A percentile compares a stretch with the other conserved stretches of the same genome.
These are phyloP conservation scores for Ispidina lecontei DNA, from an alignment of 2,797 vertebrate genomes.

Conservation along the genomic window DNA sequence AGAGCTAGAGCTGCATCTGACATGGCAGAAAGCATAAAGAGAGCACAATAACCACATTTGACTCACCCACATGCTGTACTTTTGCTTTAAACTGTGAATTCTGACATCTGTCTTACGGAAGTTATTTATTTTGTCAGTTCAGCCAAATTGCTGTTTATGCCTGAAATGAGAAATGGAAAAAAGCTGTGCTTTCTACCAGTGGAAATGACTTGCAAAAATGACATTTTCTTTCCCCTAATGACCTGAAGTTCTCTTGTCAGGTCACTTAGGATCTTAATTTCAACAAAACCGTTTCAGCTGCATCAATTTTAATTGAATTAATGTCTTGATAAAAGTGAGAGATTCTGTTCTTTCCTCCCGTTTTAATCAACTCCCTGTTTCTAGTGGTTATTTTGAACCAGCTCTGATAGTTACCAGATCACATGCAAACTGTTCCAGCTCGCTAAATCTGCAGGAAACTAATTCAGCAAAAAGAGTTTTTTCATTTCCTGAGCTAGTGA, in stretches of 20 bases:
- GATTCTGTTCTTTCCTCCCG: not conserved
- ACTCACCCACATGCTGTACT: not conserved
- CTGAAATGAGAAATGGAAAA: conserved; percentile 31
- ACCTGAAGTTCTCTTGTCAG: not conserved
- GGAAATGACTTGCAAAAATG: not conserved
- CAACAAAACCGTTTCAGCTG: not conserved
- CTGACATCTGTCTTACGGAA: conserved; percentile 37
- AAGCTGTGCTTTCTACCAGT: conserved; percentile 4
- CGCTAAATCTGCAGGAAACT: not conserved
- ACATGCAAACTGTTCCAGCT: not conserved
- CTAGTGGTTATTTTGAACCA: not conserved
- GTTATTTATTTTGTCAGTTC: conserved; percentile 34
- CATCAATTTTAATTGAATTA: not conserved
- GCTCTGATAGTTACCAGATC: not conserved
- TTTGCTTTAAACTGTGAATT: conserved; percentile 1
- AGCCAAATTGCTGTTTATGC: conserved; percentile 46
- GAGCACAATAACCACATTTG: too few relatives aligned
- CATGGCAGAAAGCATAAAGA: not conserved
- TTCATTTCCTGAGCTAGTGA: not conserved
- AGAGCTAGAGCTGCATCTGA: not conserved
- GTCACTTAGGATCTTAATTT: not conserved
- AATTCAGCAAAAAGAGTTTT: not conserved
- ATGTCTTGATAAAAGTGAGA: not conserved
- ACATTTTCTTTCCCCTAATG: not conserved
- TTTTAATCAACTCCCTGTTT: not conserved